Base-by-base conservation (phyloP, 2,888 invertebrate genomes). In the Pherbina coryleti region DNA sequence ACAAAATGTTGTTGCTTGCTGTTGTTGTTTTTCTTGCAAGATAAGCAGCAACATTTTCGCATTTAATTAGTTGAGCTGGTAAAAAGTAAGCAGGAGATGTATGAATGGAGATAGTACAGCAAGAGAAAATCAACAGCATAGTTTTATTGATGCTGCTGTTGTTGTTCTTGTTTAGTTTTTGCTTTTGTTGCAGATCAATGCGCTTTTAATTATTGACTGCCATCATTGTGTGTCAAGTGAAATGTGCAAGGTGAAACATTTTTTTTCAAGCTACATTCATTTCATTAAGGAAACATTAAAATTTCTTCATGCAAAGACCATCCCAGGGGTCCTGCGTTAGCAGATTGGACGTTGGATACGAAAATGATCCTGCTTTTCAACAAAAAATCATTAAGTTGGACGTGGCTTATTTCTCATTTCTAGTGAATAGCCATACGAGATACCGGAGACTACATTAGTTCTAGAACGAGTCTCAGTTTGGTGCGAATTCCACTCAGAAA, bases 151-250 rank as follows among this genome's bases (percentile, higher is more conserved):
- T 64, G 2, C 5, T 64, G 7, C 34, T 66, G 34, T 11, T 25
- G 11, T 31, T 64, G 3, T 17, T 19, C 64, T 28, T 19, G 31
- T 31, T 28, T 64, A 17, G 14, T 64, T 19, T 31, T 19, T 57
- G 28, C 8, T 55, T 11, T 11, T 49, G 49, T 66, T 44, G 69
- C 19, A 66, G 76, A 49, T 51, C 60, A 70, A 62, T 76, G 70
- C 5, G 53, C 76, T 76, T 70, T 70, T 62, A 70, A 70, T 76
- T 76, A 72, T 72, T 57, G 57, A 72, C 72, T 72, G 44, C 60
- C 14, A 22, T 34, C 25, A 57, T 72, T 57, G 44, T 25, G 14
- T 67, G 14, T 44, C 44, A 44, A 55, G 44, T 22, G 72, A 34
- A 72, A 72, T 57, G 34, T 72, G 51, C 31, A n/a, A 55, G 25